Evolutionary conservation across 1,140 invertebrate species (phyloP), one percentile per base, ranked within the genome.

Genomic region (Acyrthosiphon pisum): DNA sequence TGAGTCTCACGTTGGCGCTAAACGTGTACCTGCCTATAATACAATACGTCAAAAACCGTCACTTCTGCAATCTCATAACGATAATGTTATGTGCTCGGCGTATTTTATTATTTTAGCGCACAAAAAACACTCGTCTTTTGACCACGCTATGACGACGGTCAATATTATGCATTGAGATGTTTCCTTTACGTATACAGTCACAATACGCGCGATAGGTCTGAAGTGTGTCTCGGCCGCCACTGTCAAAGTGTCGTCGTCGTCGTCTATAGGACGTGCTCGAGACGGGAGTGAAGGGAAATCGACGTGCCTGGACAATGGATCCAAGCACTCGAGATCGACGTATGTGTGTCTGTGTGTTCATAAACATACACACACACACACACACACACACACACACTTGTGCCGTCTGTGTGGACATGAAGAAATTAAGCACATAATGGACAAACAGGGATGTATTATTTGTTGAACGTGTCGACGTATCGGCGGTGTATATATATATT

Each of bases 381-480:
- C 46, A 35, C 35, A 81, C 35, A 81, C 35, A 81, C 35, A 83
- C 35, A 83, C 37, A 44, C 37, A 84, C 37, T 41, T 44, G 30
- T 83, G 22, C 35, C 23, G 37, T 84, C 8, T 23, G 35, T 23
- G 37, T 84, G 83, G 46, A 89, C 46, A 35, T 22, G 87, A 89
- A 89, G 87, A 89, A 89, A 53, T 89, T 53, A 53, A 89, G 87
- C 87, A 48, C 86, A 88, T 88, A 88, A 88, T 88, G 86, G 86
- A 88, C 86, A 88, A 88, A 88, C 86, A 88, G 86, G 86, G 86
- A 88, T 88, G 46, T 41, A 41, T 88, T 88, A 88, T 88, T 88
- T 88, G 86, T 88, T 88, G 86, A 88, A 88, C 86, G 86, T 88
- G 86, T 88, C 46, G 30, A 41, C 86, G 86, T 14, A 48, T n/a